Conservation (phyloP, 2,113 vertebrate species). For the Pedionomus torquatus region DNA sequence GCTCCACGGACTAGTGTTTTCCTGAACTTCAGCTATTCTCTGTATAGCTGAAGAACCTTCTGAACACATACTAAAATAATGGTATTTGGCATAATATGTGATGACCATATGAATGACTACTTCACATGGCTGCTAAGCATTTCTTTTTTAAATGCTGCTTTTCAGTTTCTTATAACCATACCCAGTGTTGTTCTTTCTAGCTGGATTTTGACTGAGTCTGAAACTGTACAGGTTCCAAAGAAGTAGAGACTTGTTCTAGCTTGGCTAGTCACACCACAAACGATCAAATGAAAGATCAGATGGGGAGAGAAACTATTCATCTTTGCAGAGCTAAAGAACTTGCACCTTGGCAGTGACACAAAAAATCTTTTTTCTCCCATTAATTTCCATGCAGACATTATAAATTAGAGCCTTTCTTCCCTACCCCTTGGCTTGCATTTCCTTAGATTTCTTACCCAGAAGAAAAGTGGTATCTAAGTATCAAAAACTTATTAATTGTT, state of each 20-base stretch:
- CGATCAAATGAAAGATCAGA: background rate
- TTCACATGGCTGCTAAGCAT: background rate
- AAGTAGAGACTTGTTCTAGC: background rate
- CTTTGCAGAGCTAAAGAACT: background rate
- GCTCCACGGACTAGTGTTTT: background rate
- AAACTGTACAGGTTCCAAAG: background rate
- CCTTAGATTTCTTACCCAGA: background rate
- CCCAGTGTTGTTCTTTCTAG: background rate
- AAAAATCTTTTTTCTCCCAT: background rate
- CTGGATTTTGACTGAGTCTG: background rate
- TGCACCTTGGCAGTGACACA: background rate
- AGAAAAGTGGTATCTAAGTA: background rate
- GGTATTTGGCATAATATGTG: background rate
- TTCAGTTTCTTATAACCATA: background rate
- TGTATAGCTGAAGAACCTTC: background rate
- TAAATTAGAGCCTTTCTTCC: background rate
- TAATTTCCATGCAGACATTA: background rate
- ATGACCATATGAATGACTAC: background rate
- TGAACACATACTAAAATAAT: background rate
- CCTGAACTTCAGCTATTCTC: no score
- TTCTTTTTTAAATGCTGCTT: background rate
- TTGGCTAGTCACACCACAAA: background rate
- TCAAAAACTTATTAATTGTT: background rate
- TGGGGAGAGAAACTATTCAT: background rate
- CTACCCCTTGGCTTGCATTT: background rate